Base-by-base conservation (phyloP, 1,140 invertebrate species). In the Mylabris phalerata region DNA sequence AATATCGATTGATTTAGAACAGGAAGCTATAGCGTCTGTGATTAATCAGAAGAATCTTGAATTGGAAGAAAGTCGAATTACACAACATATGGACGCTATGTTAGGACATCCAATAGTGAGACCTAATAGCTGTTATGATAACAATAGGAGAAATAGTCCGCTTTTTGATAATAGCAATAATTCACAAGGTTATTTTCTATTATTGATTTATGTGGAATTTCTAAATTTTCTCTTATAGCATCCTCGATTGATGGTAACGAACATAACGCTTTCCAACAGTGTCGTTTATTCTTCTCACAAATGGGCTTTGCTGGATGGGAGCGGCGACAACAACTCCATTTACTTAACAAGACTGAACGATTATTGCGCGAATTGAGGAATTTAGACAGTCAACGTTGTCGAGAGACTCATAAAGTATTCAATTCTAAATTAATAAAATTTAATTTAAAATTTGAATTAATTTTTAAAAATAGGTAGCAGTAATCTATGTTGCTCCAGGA, bases 401-500 rank as follows among this genome's bases (percentile, higher is more conserved):
- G 97, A 25, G 97, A 99, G 73, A 98, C 95, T 0, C 97, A 99
- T 75, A 99, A 99, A 78, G 90, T 99, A 55, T 26, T 13, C 25
- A 2, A 32, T 11, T 26, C 9, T 40, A 7, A 10, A 47, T 9
- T 2, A 19, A 19, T 19, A 19, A 19, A 19, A 19, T 19, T 32
- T 32, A 32, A 32, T 32, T 4, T 5, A 32, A 5, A 32, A 32
- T 32, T 32, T 32, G 32, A 19, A 19, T 1, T 19, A 19, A 19
- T 32, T 32, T 4, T 32, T 32, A 3, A 32, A 32, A 32, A 32
- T 52, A 72, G 68, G 67, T 73, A 69, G 98, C 97, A 7, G 94
- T 99, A 2, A 96, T 99, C 64, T 99, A 98, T 76, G 95, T 99
- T 0, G 93, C 88, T 25, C 86, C 89, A 13, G 96, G 96, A 0